Base-by-base conservation (phyloP, 2,888 invertebrate genomes). In the Abrostola triplasia region DNA sequence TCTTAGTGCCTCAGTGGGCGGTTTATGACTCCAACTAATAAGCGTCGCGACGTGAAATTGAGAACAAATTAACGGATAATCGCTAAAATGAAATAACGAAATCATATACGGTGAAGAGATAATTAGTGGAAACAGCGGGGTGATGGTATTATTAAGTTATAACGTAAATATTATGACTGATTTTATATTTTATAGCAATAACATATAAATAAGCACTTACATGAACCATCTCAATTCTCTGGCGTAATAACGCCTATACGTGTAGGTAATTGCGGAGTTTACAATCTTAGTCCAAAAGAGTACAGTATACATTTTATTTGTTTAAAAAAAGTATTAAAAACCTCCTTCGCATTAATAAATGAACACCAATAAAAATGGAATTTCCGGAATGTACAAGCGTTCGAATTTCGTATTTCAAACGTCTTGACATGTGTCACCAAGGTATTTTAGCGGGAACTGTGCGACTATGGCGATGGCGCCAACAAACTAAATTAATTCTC, bases 341-440 rank as follows among this genome's bases (percentile, higher is more conserved):
- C 4, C 4, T 24, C 4, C 4, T 24, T 24, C 24, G 1, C 1
- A 24, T 24, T 24, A 24, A 47, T 38, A 38, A 68, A 65, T 59
- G 51, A 61, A 50, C 69, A 67, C 36, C 36, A 52, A 59, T 58
- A 61, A 61, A 72, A 79, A 59, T 70, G 62, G 40, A 58, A 80
- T 81, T 82, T 79, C 79, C 80, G 86, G 86, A 81, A 84, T 81
- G 82, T 65, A 62, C 58, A 67, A 73, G 24, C 24, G 24, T 24
- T 24, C 24, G 24, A 24, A 24, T 24, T 79, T 80, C 75, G 64
- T 62, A 76, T 80, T 81, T 77, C 67, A 77, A 77, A 82, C 44
- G 57, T 50, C 57, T 57, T 72, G 70, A 73, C 81, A 79, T 77
- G 70, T 82, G 79, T 78, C 79, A 81, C 62, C 58, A 77, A 73